Conservation (phyloP, 2,888 invertebrate genomes). For the Apantesis nais region DNA sequence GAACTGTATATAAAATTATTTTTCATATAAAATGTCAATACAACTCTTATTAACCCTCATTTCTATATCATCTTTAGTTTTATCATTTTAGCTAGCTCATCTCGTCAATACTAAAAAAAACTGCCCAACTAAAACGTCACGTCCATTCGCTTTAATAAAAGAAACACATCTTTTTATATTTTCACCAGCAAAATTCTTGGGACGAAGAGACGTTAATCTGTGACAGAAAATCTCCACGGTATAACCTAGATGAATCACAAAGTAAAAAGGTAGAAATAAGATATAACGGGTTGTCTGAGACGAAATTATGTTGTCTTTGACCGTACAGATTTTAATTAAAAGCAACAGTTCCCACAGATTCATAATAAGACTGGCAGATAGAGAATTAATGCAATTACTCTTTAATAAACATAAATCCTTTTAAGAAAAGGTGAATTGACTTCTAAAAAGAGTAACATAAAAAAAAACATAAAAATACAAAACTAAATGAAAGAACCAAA, state of each 20-base stretch:
- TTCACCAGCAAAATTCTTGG: slow-evolving; percentile 9
- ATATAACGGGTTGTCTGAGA: slow-evolving; percentile 19
- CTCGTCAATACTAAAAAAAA: not conserved
- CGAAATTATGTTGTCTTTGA: slow-evolving; percentile 28
- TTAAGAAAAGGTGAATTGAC: too few species aligned
- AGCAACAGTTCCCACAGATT: slow-evolving; percentile 20
- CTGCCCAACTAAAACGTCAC: not conserved
- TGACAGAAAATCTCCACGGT: slow-evolving; percentile 14
- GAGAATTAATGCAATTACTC: not conserved
- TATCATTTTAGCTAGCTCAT: too few species aligned
- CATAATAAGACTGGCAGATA: not conserved
- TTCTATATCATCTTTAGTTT: too few species aligned
- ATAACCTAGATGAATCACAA: slow-evolving; percentile 16
- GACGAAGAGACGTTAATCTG: slow-evolving; percentile 12
- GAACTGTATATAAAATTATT: not conserved
- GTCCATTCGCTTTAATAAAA: not conserved
- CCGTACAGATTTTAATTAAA: slow-evolving; percentile 37
- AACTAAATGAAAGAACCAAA: too few species aligned
- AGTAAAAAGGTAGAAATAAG: slow-evolving; percentile 19
- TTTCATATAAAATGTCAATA: not conserved
- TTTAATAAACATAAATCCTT: not conserved
- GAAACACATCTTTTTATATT: slow-evolving; percentile 1
- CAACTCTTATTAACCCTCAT: too few species aligned
- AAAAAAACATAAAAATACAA: too few species aligned
- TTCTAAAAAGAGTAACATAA: too few species aligned